A percentile compares a stretch with the other conserved stretches of the same genome.
These are phyloP conservation scores for Drosophila paulistorum DNA, from an alignment of 1,140 invertebrate genomes.

Conservation along the genomic window DNA sequence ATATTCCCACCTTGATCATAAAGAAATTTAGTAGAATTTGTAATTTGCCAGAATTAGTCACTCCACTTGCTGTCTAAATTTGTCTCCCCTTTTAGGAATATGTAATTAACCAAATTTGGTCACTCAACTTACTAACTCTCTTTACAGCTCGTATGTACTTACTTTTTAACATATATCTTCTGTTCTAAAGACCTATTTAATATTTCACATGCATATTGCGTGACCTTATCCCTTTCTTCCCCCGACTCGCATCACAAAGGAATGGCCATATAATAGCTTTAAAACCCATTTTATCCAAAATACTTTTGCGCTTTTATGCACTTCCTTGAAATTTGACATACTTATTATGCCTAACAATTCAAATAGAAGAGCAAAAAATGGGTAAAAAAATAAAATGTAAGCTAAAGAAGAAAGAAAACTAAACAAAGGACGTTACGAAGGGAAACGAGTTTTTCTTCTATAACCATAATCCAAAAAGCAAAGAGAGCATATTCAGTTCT, in stretches of 20 bases:
- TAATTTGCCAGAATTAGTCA: conserved; percentile 20
- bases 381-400: not conserved
- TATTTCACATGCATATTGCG: not conserved
- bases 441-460: not conserved
- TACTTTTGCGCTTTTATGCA: conserved; percentile 12
- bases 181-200: not conserved
- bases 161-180: not conserved
- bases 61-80: not conserved
- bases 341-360: conserved; percentile 11
- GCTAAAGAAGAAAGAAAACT: conserved; percentile 3
- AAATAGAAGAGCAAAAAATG: not conserved
- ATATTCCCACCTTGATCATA: not conserved
- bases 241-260: not conserved
- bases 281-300: conserved; percentile 6
- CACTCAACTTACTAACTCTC: not conserved
- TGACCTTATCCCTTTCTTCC: not conserved
- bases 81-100: not conserved
- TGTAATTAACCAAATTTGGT: conserved; percentile 5
- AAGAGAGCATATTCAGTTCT: not conserved
- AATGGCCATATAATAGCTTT: conserved; percentile 9
- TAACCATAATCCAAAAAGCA: not conserved
- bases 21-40: conserved; percentile 22
- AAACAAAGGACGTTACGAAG: not conserved
- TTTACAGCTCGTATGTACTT: not conserved
- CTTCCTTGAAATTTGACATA: conserved; percentile 14